Base-by-base conservation (phyloP, 1,140 invertebrate genomes). In the Bombus breviceps region DNA sequence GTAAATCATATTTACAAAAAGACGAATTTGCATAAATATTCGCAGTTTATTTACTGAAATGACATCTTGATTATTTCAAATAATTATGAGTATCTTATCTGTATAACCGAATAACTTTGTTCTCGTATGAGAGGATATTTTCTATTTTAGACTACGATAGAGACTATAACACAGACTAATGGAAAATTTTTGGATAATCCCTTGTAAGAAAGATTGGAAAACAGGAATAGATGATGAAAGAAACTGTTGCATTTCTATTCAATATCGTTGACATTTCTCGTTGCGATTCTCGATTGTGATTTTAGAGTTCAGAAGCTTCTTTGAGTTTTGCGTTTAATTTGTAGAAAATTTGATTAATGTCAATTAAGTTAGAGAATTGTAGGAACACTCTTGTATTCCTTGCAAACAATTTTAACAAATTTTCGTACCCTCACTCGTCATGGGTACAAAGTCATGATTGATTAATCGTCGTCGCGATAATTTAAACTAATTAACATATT, bases 311-410 rank as follows among this genome's bases (percentile, higher is more conserved):
- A 53, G 15, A 53, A 53, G 47, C 5, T 53, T 53, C 18, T 6
- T 6, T 5, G 5, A 18, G 47, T 53, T 53, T 22, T 53, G 5
- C 1, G 0, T 53, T 53, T 53, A 53, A 53, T 53, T 53, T 18
- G 47, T 6, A 6, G 47, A 53, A 53, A 53, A 53, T 53, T 53
- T 0, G 0, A 53, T 53, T 1, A 6, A 53, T 53, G 5, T 0
- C 15, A 2, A 53, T 18, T 18, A 18, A 47, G 47, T 53, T 53
- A 18, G 47, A 53, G 47, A 53, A 13, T 13, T 12, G 10, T 12
- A 10, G 9, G 3, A 3, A 12, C 10, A 0, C 0, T n/a, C 10
- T 13, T n/a, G 28, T 28, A 25, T 12, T n/a, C 3, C 28, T 13
- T 62, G 6, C 5, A 22, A 53, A 18, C 18, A 18, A 1, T 53